Percentiles rank a stretch among this genome's conserved stretches.
Evolutionary conservation across 2,113 vertebrate species (phyloP).

Genomic region (Euleptes europaea): DNA sequence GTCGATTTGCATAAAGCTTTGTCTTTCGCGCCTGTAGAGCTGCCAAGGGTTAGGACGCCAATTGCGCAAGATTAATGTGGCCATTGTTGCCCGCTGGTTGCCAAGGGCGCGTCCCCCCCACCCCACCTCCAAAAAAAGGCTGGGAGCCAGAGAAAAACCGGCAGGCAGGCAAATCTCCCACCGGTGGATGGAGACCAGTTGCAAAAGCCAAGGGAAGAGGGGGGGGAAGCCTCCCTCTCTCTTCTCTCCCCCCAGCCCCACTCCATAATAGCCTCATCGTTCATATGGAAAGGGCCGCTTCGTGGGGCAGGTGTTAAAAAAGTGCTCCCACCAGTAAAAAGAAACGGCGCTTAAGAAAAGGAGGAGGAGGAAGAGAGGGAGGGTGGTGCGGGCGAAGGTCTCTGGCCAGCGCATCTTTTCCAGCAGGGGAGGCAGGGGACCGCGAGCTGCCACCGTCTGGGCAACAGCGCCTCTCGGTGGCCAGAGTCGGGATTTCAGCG

Average conservation of each 20-base stretch:
- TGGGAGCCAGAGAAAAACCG: not conserved
- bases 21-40: conserved; percentile 53
- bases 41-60: conserved; percentile 62
- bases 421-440: no score
- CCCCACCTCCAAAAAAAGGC: not conserved
- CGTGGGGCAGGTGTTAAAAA: not conserved
- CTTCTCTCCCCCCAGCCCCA: not conserved
- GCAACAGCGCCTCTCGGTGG: conserved; percentile 35
- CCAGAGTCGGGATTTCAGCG: fast-evolving
- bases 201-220: not conserved
- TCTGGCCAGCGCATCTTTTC: not conserved
- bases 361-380: no score
- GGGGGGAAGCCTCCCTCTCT: no score
- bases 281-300: not conserved
- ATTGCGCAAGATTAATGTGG: conserved; percentile 63
- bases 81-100: conserved; percentile 43
- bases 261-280: not conserved
- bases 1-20: conserved; percentile 76
- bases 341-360: not conserved
- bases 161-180: conserved; percentile 17
- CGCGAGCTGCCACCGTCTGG: not conserved
- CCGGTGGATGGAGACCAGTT: not conserved
- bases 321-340: not conserved
- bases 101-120: conserved; percentile 35
- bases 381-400: not conserved